These are phyloP conservation scores for Steromphala cineraria DNA, from an alignment of 2,888 invertebrate species.

Conservation along the genomic window DNA sequence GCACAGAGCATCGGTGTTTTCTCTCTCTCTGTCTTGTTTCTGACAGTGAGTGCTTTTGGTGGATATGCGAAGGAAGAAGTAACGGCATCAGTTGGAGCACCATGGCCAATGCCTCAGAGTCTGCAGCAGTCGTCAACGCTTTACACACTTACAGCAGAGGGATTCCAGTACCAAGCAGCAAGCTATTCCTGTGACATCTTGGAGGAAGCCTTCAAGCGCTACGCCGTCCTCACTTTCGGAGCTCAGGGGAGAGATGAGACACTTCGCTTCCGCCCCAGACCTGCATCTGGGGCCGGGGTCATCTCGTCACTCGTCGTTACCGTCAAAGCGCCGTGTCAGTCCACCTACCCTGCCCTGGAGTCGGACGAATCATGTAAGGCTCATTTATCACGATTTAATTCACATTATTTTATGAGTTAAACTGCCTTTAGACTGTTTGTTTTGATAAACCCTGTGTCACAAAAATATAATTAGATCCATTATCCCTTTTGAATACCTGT, in stretches of 20 bases:
- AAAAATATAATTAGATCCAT: no score
- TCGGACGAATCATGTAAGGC: conserved; percentile 87
- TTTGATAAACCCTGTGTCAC: not conserved
- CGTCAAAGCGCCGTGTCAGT: conserved; percentile 80
- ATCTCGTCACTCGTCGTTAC: conserved; percentile 77
- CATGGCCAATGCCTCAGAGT: conserved; percentile 50
- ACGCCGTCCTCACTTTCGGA: conserved; percentile 76
- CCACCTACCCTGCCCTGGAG: conserved; percentile 80
- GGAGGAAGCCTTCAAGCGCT: conserved; percentile 78
- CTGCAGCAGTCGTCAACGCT: conserved; percentile 22
- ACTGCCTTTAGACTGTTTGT: not conserved
- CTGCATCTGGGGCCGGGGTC: not conserved
- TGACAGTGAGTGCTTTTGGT: not conserved
- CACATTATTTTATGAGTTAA: no score
- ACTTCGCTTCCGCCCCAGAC: conserved; percentile 33
- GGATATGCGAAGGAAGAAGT: not conserved
- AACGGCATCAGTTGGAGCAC: conserved; percentile 39
- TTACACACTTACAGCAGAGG: not conserved
- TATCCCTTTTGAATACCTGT: no score
- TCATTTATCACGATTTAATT: no score
- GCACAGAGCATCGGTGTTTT: not conserved
- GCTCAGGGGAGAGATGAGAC: not conserved
- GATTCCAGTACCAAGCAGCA: not conserved
- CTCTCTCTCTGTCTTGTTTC: not conserved
- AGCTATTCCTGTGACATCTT: conserved; percentile 77